Evolutionary conservation across 2,113 vertebrate genomes (phyloP), one percentile per base, ranked within the genome.

Genomic region (Bubalus kerabau): DNA sequence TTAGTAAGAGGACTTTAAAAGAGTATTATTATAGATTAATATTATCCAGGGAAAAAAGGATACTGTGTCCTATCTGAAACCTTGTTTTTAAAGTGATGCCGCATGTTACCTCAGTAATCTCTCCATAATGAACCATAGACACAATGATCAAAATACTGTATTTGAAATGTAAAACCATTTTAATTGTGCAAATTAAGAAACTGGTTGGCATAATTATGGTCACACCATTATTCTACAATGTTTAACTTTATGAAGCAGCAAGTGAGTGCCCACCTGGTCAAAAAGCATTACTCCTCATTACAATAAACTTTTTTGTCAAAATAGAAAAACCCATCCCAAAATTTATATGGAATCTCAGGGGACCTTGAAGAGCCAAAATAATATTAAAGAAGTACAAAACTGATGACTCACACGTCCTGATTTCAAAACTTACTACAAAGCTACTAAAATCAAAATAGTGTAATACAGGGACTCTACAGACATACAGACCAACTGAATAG

Each of bases 111-210:
- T 94, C 43, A 46, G 40, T 90, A 87, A 91, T 52, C 57, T 57
- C 74, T 96, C 8, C 90, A 32, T 92, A 86, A 50, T 84, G 19
- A 96, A 48, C 62, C 67, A 94, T 54, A 90, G 2, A 82, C 7
- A 93, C 57, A 91, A 91, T 95, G 52, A 74, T 81, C 24, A 50
- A 91, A 91, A 93, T 57, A 50, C 7, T 95, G 1, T 54, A 62
- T 83, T 2, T 94, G 36, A 95, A 95, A 52, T 48, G 15, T 16
- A 82, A 92, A 96, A 92, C 0, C 26, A 92, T 78, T 93, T 93
- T 96, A 90, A 87, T n/a, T 40, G 32, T 15, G 62, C 60, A 94
- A 93, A 92, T 93, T 91, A 89, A 96, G 40, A 96, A 94, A 89
- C 0, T 50, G 32, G 62, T 32, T 81, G n/a, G 19, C 6, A 50